Evolutionary conservation across 1,140 invertebrate species (phyloP).

Genomic region (Pseudachorutes palmiensis): DNA sequence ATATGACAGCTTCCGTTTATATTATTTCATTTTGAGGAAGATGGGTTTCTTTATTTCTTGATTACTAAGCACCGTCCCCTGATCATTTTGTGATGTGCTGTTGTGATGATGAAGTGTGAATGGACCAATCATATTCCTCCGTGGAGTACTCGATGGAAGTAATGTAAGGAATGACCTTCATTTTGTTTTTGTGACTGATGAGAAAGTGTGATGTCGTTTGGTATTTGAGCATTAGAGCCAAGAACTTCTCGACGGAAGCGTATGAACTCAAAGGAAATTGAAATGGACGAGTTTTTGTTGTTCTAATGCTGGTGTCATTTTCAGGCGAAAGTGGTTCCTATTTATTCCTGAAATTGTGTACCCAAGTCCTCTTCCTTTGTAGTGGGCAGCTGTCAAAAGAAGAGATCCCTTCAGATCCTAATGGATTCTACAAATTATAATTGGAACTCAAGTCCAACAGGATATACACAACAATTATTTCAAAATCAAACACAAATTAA

Average conservation of each 20-base stretch:
- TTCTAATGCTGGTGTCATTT: neutral
- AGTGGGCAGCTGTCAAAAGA: constrained; percentile 10
- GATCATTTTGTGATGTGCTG: too few species aligned
- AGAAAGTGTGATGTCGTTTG: neutral
- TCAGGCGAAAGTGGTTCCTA: constrained; percentile 7
- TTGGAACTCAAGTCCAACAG: neutral
- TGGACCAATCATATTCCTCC: too few species aligned
- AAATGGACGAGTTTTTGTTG: neutral
- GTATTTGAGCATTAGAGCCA: too few species aligned
- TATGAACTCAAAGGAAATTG: neutral
- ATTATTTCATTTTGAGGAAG: too few species aligned
- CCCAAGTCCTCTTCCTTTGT: neutral
- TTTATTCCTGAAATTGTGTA: constrained; percentile 8
- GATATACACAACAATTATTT: neutral
- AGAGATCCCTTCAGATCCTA: neutral
- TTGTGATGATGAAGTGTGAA: too few species aligned
- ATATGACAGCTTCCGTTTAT: too few species aligned
- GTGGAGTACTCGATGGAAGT: neutral
- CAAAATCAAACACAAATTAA: too few species aligned
- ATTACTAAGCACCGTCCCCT: too few species aligned
- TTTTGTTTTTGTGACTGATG: neutral
- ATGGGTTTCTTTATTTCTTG: too few species aligned
- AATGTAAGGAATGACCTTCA: neutral
- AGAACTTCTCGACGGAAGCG: neutral
- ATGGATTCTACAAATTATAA: neutral